A percentile compares a stretch with the other conserved stretches of the same genome.
Conservation (phyloP, 2,888 invertebrate species). For the Apotomis betuletana region DNA sequence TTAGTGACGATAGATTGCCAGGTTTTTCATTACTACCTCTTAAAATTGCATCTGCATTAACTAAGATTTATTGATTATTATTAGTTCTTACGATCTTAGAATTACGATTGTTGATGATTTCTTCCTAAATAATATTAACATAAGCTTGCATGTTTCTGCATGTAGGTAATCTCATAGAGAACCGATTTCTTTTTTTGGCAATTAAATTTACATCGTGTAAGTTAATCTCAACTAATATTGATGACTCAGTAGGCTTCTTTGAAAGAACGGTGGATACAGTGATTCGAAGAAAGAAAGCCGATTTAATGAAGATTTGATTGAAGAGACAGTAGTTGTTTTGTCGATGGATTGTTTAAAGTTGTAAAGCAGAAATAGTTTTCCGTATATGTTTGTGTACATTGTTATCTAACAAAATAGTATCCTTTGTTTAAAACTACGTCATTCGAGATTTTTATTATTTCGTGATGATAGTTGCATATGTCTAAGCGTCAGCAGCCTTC, state of each 20-base stretch:
- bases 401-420: too few relatives aligned
- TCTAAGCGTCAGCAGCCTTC: conserved; percentile 9
- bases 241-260: conserved; percentile 12
- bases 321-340: not conserved
- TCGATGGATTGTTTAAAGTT: not conserved
- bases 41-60: too few relatives aligned
- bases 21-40: too few relatives aligned
- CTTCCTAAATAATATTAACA: too few relatives aligned
- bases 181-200: conserved; percentile 3
- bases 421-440: too few relatives aligned
- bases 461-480: not conserved
- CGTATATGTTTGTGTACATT: too few relatives aligned
- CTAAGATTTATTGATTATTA: too few relatives aligned
- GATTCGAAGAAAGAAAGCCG: conserved; percentile 26
- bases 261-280: not conserved
- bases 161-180: not conserved
- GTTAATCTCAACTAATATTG: conserved; percentile 4
- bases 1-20: too few relatives aligned
- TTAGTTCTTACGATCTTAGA: too few relatives aligned
- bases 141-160: not conserved
- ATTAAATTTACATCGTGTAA: conserved; percentile 8
- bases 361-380: too few relatives aligned
- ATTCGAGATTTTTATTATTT: too few relatives aligned
- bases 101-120: too few relatives aligned
- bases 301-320: conserved; percentile 1